phyloP scores from a whole-genome alignment of 2,113 vertebrate genomes.

The Ailuropoda melanoleuca region DNA sequence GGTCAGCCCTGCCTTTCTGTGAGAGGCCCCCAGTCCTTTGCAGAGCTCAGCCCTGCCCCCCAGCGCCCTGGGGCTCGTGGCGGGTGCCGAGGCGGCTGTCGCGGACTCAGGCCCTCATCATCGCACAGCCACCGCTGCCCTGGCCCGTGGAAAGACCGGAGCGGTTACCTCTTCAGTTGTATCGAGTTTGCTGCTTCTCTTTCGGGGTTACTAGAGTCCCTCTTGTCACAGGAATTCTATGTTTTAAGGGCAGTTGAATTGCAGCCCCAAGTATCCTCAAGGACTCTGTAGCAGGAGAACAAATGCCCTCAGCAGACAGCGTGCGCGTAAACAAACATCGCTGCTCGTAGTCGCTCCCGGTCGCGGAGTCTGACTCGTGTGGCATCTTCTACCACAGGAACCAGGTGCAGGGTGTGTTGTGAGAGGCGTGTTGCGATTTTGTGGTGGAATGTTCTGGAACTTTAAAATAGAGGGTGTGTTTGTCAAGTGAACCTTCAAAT shows the following conservation, averaged over 20 bases:
- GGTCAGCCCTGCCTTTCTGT: background rate
- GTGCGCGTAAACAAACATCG: rapidly evolving
- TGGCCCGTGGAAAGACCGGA: rapidly evolving
- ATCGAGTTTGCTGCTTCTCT: rapidly evolving
- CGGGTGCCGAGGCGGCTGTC: rapidly evolving
- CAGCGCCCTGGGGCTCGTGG: rapidly evolving
- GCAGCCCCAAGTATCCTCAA: background rate
- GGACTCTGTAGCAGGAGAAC: background rate
- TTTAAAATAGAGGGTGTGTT: too few relatives aligned
- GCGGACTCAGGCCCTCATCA: rapidly evolving
- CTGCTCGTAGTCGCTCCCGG: rapidly evolving
- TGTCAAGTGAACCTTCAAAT: background rate
- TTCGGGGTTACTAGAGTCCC: rapidly evolving
- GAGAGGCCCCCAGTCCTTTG: background rate
- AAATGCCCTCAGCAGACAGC: rapidly evolving
- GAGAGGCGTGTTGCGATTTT: background rate
- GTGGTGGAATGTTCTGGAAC: background rate
- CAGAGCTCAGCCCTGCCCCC: too few relatives aligned
- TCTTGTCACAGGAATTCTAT: background rate
- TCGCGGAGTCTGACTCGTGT: too few relatives aligned
- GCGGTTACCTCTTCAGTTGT: rapidly evolving
- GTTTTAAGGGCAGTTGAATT: background rate
- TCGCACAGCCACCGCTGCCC: rapidly evolving
- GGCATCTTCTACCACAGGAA: rapidly evolving
- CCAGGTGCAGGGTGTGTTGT: rapidly evolving